Conservation (phyloP, 1,140 invertebrate genomes). For the Drosophila sturtevanti region DNA sequence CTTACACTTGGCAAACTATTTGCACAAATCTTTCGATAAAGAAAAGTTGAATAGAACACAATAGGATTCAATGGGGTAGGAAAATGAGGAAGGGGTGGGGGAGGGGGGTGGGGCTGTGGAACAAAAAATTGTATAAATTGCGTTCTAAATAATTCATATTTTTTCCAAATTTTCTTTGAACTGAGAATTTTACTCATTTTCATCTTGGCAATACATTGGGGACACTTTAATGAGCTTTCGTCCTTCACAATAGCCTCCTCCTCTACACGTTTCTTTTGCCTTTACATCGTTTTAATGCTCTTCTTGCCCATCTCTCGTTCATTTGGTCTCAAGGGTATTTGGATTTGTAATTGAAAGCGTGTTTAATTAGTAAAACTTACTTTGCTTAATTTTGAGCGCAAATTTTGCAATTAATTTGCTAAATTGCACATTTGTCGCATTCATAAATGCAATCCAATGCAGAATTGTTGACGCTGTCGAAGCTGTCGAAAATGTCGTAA, state of each 20-base stretch:
- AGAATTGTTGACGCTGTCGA: slow-evolving; percentile 12
- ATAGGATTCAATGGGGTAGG: not conserved
- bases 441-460: slow-evolving; percentile 38
- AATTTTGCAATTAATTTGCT: slow-evolving; percentile 67
- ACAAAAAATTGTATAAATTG: slow-evolving; percentile 12
- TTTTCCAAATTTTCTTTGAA: slow-evolving; percentile 9
- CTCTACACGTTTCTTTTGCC: not conserved
- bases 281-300: not conserved
- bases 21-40: slow-evolving; percentile 18
- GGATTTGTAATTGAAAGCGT: slow-evolving; percentile 56
- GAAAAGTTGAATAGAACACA: not conserved
- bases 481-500: slow-evolving; percentile 38
- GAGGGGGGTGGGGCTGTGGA: not conserved
- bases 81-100: not conserved
- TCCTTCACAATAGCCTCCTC: not conserved
- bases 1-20: slow-evolving; percentile 23
- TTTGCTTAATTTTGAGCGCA: slow-evolving; percentile 48
- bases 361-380: slow-evolving; percentile 66
- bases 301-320: not conserved
- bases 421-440: slow-evolving; percentile 51
- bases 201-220: slow-evolving; percentile 21
- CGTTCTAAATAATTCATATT: slow-evolving; percentile 45
- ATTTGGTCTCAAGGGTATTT: slow-evolving; percentile 4
- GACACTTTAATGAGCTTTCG: slow-evolving; percentile 37
- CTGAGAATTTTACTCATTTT: slow-evolving; percentile 21